Conservation (phyloP, 2,113 vertebrate genomes). For the Gracilinanus agilis region DNA sequence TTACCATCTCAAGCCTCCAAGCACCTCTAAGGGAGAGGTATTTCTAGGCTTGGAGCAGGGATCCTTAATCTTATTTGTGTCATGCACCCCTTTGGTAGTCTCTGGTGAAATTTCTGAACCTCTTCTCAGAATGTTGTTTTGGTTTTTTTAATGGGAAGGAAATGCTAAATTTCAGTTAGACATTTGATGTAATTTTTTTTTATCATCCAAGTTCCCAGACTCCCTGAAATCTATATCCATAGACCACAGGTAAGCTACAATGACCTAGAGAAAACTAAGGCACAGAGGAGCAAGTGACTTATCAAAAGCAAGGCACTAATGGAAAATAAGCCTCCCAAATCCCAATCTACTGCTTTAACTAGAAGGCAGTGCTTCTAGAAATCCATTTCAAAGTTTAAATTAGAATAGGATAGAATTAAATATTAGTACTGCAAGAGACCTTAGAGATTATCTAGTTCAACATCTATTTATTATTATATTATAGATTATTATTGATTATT, state of each 20-base stretch:
- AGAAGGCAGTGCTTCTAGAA: not conserved
- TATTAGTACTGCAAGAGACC: not conserved
- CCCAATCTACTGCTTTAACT: not conserved
- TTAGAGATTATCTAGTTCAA: not conserved
- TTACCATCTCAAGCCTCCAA: not conserved
- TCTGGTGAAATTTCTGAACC: not conserved
- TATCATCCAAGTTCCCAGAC: not conserved
- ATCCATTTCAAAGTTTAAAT: not conserved
- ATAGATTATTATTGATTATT: not conserved
- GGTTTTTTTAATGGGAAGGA: not conserved
- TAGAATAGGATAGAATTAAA: not conserved
- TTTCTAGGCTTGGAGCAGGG: not conserved
- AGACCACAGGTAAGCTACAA: not conserved
- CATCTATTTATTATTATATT: not conserved
- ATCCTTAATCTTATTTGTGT: not conserved
- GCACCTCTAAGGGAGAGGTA: not conserved
- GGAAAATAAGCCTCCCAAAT: not conserved
- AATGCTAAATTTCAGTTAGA: conserved; percentile 7
- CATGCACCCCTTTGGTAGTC: not conserved
- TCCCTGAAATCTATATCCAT: not conserved
- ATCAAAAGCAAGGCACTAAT: not conserved
- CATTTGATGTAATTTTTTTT: not conserved
- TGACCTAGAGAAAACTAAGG: not conserved
- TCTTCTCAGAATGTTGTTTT: not conserved
- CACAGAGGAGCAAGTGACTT: not conserved